Evolutionary conservation across 2,888 invertebrate genomes (phyloP).

Genomic region (Phyto melanocephala): DNA sequence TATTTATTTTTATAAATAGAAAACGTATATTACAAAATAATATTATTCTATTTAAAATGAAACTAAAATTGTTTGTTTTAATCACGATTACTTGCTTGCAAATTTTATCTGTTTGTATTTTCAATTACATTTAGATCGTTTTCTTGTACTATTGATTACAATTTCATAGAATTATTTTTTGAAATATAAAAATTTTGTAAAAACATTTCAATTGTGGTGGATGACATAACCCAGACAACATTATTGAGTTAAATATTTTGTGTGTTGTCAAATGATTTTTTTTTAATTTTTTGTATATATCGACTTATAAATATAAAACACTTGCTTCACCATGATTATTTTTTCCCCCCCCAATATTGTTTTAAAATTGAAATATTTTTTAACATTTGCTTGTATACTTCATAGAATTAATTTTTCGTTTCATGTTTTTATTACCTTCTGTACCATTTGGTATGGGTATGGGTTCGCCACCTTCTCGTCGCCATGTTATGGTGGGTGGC

Average conservation of each 20-base stretch:
- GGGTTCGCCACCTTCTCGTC: slow-evolving; percentile 88
- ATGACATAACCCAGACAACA: background rate
- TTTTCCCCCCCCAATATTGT: background rate
- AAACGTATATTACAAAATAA: no score
- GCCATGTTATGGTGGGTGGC: slow-evolving; percentile 91
- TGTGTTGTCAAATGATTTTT: no score
- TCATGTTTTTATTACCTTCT: slow-evolving; percentile 81
- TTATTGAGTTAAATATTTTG: no score
- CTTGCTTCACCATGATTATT: background rate
- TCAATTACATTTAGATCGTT: background rate
- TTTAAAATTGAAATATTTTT: background rate
- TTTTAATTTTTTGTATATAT: background rate
- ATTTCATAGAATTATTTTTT: background rate
- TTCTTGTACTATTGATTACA: background rate
- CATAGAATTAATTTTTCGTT: background rate
- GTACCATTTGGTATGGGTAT: slow-evolving; percentile 85
- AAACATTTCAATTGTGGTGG: background rate
- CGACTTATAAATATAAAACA: background rate
- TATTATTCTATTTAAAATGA: no score
- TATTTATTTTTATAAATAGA: background rate
- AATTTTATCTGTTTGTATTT: background rate
- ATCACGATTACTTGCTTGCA: background rate
- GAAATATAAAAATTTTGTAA: background rate
- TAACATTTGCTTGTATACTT: background rate
- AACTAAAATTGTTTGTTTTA: background rate